Percentiles rank a stretch among this genome's conserved stretches.
phyloP scores from a whole-genome alignment of 2,888 invertebrate genomes.

The Sarcophaga subvicina region DNA sequence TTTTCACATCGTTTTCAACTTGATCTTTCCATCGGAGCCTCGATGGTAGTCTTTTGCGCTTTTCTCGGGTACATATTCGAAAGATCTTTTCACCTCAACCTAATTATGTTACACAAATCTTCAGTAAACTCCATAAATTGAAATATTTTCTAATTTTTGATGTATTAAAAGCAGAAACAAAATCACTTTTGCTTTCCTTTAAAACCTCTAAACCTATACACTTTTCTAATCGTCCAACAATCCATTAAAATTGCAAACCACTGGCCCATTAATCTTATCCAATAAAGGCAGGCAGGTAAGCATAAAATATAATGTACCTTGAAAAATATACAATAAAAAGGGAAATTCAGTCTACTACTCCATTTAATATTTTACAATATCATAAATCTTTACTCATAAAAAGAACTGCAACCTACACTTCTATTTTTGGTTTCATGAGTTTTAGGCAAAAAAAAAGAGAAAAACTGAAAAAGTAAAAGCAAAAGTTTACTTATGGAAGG shows the following conservation, averaged over 20 bases:
- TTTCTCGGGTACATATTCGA: too few relatives aligned
- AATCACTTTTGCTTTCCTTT: slow-evolving; percentile 23
- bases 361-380: slow-evolving; percentile 39
- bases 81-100: too few relatives aligned
- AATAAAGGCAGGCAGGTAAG: too few relatives aligned
- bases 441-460: not conserved
- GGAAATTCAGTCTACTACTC: slow-evolving; percentile 43
- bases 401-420: slow-evolving; percentile 27
- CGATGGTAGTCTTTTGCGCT: too few relatives aligned
- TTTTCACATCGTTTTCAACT: too few relatives aligned
- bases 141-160: not conserved
- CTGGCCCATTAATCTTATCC: slow-evolving; percentile 15
- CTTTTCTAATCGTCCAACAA: slow-evolving; percentile 7
- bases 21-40: too few relatives aligned
- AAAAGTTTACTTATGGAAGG: too few relatives aligned
- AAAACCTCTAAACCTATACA: not conserved
- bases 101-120: too few relatives aligned
- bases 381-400: slow-evolving; percentile 23
- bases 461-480: too few relatives aligned
- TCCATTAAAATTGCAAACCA: slow-evolving; percentile 19
- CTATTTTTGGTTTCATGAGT: not conserved
- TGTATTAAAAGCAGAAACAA: not conserved
- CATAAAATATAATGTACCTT: not conserved
- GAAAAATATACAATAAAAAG: slow-evolving; percentile 8
- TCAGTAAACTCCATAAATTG: not conserved